phyloP scores from a whole-genome alignment of 2,113 vertebrate genomes.

The Marmota flaviventris region DNA sequence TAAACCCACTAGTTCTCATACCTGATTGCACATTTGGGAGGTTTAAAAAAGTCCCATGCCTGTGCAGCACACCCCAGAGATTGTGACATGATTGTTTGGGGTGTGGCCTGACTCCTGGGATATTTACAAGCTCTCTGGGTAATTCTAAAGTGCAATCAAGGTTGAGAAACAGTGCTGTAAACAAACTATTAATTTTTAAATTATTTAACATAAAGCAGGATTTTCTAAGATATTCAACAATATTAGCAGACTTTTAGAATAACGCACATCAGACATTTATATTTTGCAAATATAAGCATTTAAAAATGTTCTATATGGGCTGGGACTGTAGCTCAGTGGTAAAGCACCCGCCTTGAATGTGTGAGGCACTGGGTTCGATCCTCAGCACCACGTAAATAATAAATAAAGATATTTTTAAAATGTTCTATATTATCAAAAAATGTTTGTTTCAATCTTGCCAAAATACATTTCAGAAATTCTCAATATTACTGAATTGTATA shows the following conservation, averaged over 20 bases:
- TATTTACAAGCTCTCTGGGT: constrained; percentile 24
- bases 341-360: too few relatives aligned
- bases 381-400: too few relatives aligned
- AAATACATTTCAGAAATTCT: constrained; percentile 38
- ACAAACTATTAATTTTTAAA: constrained; percentile 49
- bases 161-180: constrained; percentile 32
- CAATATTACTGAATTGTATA: not conserved
- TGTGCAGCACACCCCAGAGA: not conserved
- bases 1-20: not conserved
- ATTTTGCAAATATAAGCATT: constrained; percentile 40
- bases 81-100: not conserved
- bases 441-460: not conserved
- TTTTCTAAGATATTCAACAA: not conserved
- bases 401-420: not conserved
- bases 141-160: constrained; percentile 43
- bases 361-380: too few relatives aligned
- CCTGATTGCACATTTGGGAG: not conserved
- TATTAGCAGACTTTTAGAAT: constrained; percentile 13
- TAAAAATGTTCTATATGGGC: not conserved
- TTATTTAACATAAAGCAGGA: constrained; percentile 21
- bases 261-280: not conserved
- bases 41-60: constrained; percentile 3
- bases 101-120: not conserved
- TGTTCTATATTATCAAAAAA: not conserved
- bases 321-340: too few relatives aligned